Base-by-base conservation (phyloP, 2,797 vertebrate genomes). In the Chaetophractus vellerosus region DNA sequence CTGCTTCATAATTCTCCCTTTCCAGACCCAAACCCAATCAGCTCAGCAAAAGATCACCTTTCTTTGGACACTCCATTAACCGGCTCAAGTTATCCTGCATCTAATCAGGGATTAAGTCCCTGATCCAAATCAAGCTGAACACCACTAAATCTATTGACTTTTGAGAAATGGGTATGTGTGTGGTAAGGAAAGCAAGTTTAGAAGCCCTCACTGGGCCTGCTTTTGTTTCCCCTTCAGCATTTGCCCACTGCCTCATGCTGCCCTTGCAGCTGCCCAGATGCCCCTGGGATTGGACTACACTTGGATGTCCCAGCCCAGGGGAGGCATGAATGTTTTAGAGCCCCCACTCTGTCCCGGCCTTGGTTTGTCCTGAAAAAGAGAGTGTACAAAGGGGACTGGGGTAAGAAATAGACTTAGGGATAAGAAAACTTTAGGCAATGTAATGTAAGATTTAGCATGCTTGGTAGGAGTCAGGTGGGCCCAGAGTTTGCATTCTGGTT, bases 401-500 rank as follows among this genome's bases (percentile, higher is more conserved):
- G 33, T 76, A n/a, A 81, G 45, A 84, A 66, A 59, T 59, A 79
- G 2, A 10, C 66, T 48, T 41, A 57, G 31, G 81, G 24, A 57
- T 50, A 80, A 79, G 75, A 64, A 88, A 61, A 41, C 12, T 31
- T 64, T 11, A 64, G 26, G 55, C 23, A 36, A 3, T 31, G 2
- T 36, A 64, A 23, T 38, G 26, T 38, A 50, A 16, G 33, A 61
- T 11, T 69, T 74, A 50, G 41, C 57, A 0, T 14, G 33, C 19
- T 48, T 19, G 7, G 50, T 55, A 69, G 48, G 66, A 76, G 41
- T 86, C 72, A 57, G 68, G 10, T 38, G 63, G 16, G 19, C 33
- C 33, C 24, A 78, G 80, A 36, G 48, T 69, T 88, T 82, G 41
- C 66, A 85, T 75, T 93, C 36, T 50, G 50, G 4, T 84, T 91